Percentiles rank a stretch among this genome's conserved stretches.
Conservation (phyloP, 92 coral and sea anemone genomes). For the Epizoanthus ramosus region DNA sequence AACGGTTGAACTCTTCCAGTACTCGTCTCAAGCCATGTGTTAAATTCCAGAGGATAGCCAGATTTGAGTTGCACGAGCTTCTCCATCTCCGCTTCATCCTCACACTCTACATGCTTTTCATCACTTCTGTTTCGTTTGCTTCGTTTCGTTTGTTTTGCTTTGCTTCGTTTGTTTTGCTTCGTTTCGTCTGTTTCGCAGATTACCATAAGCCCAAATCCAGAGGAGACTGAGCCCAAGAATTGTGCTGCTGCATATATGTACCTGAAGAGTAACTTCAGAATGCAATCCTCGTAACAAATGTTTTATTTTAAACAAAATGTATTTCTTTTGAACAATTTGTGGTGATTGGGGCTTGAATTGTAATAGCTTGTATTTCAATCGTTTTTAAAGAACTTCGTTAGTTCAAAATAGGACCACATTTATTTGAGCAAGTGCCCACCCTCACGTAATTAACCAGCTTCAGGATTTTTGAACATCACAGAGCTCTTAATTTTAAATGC, state of each 20-base stretch:
- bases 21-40: too few relatives aligned
- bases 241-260: conserved; percentile 24
- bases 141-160: too few relatives aligned
- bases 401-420: neutral
- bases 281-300: neutral
- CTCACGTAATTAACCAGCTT: neutral
- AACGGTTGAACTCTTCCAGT: neutral
- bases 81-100: conserved; percentile 7
- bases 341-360: too few relatives aligned
- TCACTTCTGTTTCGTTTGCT: too few relatives aligned
- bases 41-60: neutral
- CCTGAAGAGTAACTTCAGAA: conserved; percentile 33
- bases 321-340: too few relatives aligned
- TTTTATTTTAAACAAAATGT: too few relatives aligned
- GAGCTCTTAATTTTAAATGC: neutral
- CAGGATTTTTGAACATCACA: neutral
- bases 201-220: conserved; percentile 18
- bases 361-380: too few relatives aligned
- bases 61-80: neutral
- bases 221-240: conserved; percentile 22
- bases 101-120: conserved; percentile 51
- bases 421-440: neutral
- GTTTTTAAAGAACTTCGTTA: neutral
- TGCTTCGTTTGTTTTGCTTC: too few relatives aligned
- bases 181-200: too few relatives aligned